Percentiles rank a stretch among this genome's conserved stretches.
Conservation (phyloP, 2,113 vertebrate genomes). For the Cichladusa arquata region DNA sequence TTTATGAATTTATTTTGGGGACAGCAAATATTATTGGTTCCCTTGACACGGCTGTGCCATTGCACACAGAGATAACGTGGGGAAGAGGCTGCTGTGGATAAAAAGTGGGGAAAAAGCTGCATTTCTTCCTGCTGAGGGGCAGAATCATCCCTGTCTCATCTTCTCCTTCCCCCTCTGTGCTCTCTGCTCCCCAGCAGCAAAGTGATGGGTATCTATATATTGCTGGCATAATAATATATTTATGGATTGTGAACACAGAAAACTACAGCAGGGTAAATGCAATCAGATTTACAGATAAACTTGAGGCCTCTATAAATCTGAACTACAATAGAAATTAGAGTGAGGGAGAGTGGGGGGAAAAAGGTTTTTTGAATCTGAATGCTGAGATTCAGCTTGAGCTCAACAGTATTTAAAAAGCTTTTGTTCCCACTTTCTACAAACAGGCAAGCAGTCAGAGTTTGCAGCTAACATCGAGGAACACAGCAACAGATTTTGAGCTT, state of each 20-base stretch:
- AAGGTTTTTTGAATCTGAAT: not conserved
- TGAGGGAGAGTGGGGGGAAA: not conserved
- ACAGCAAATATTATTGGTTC: not conserved
- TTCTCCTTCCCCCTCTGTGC: not conserved
- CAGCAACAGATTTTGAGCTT: conserved; percentile 16
- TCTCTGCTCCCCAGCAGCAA: not conserved
- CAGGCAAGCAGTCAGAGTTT: not conserved
- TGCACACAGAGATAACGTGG: fast-evolving
- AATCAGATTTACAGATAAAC: not conserved
- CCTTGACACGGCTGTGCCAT: not conserved
- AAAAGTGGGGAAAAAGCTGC: not conserved
- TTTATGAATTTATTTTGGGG: not conserved
- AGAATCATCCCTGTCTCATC: fast-evolving
- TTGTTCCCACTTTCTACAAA: not conserved
- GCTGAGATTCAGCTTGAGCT: not conserved
- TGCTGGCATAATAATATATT: not conserved
- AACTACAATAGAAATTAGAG: not conserved
- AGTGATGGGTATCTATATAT: not conserved
- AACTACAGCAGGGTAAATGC: not conserved
- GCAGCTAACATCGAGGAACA: not conserved
- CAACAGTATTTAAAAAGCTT: not conserved
- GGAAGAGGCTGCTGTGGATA: not conserved
- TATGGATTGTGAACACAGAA: not conserved
- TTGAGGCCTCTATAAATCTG: not conserved
- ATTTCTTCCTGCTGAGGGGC: not conserved